Evolutionary conservation across 2,113 vertebrate species (phyloP).

Genomic region (Saguinus midas): DNA sequence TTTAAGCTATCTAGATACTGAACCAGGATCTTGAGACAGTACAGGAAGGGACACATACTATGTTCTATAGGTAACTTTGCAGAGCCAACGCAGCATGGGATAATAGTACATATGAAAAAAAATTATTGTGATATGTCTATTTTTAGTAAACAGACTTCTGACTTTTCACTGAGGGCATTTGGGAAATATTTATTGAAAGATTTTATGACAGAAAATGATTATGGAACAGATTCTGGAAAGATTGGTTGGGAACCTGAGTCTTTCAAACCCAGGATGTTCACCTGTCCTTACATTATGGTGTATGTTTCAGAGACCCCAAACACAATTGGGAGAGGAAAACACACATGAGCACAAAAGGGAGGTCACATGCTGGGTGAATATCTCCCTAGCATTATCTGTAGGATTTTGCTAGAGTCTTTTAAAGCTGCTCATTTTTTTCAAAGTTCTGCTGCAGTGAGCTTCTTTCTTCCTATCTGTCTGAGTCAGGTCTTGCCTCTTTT

Average conservation of each 20-base stretch:
- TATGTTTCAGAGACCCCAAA: neutral
- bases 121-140: neutral
- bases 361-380: neutral
- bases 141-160: constrained; percentile 24
- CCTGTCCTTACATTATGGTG: neutral
- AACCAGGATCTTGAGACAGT: neutral
- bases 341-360: neutral
- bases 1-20: neutral
- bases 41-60: neutral
- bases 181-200: constrained; percentile 18
- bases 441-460: neutral
- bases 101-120: neutral
- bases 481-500: neutral
- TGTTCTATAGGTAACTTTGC: neutral
- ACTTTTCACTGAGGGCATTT: constrained; percentile 17
- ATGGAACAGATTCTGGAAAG: neutral
- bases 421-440: neutral
- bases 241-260: neutral
- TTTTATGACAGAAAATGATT: constrained; percentile 6
- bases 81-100: neutral
- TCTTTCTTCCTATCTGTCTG: neutral
- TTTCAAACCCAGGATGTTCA: neutral
- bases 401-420: neutral
- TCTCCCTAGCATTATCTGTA: neutral
- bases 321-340: neutral